Conservation (phyloP, 2,113 vertebrate species). For the Gymnobelideus leadbeateri region DNA sequence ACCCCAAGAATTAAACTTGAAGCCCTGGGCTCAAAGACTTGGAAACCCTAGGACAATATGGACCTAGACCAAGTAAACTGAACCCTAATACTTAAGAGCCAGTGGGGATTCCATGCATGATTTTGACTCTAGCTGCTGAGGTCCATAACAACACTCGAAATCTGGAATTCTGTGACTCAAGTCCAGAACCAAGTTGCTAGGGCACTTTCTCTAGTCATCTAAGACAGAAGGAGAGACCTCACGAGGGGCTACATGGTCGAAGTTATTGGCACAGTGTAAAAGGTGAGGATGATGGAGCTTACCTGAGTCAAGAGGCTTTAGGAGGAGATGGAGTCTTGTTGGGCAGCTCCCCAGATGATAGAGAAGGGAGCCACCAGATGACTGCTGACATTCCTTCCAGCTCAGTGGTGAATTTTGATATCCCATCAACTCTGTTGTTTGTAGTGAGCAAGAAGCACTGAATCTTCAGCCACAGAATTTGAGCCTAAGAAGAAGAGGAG, state of each 20-base stretch:
- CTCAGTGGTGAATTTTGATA: neutral
- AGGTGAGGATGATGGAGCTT: neutral
- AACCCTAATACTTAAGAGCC: neutral
- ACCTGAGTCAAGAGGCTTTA: neutral
- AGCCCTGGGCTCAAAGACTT: neutral
- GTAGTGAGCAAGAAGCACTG: neutral
- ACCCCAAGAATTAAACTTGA: neutral
- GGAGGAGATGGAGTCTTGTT: neutral
- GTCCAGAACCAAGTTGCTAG: neutral
- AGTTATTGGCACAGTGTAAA: neutral
- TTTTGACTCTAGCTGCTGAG: neutral
- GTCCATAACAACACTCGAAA: neutral
- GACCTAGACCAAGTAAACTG: neutral
- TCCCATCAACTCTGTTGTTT: neutral
- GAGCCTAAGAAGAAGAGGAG: neutral
- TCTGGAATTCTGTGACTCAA: neutral
- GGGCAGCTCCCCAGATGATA: neutral
- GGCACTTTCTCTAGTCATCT: neutral
- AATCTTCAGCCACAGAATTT: neutral
- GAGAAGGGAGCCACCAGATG: neutral
- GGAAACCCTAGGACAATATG: neutral
- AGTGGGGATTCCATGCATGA: neutral
- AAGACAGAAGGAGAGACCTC: neutral
- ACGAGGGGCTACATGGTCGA: neutral
- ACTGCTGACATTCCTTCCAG: neutral